Evolutionary conservation across 2,888 invertebrate genomes (phyloP).

Genomic region (Thecophora atra): DNA sequence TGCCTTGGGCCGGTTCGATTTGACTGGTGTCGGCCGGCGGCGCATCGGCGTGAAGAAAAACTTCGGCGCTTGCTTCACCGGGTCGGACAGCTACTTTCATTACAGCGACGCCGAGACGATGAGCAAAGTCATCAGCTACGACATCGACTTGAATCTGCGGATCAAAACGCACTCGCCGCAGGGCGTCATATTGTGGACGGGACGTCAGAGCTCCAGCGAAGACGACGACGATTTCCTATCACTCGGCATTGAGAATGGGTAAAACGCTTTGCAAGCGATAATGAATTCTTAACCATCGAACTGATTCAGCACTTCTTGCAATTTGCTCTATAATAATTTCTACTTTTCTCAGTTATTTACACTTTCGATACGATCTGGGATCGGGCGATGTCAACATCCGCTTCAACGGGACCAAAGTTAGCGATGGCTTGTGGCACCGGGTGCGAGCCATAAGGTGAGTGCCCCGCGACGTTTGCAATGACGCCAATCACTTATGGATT

Average conservation of each 20-base stretch:
- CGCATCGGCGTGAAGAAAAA: conserved; percentile 60
- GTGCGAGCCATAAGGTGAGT: conserved; percentile 77
- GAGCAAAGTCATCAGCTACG: conserved; percentile 84
- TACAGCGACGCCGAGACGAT: conserved; percentile 88
- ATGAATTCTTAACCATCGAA: background rate
- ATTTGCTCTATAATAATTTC: conserved; percentile 6
- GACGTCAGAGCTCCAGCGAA: conserved; percentile 71
- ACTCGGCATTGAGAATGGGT: conserved; percentile 82
- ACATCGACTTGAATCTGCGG: conserved; percentile 87
- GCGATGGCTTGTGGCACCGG: conserved; percentile 87
- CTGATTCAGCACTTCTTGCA: background rate
- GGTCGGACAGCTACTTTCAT: conserved; percentile 85
- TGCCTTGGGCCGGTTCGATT: conserved; percentile 56
- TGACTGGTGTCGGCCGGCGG: conserved; percentile 56
- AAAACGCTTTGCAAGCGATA: conserved; percentile 28
- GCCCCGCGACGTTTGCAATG: background rate
- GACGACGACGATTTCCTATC: conserved; percentile 80
- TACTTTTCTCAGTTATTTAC: conserved; percentile 56
- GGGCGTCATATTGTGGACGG: conserved; percentile 88
- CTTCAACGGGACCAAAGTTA: conserved; percentile 85
- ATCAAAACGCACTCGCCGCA: conserved; percentile 77
- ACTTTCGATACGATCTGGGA: conserved; percentile 83
- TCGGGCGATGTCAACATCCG: conserved; percentile 86
- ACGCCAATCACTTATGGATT: background rate
- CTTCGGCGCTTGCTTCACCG: conserved; percentile 79